These are phyloP conservation scores for Eulemur rufifrons DNA, from an alignment of 2,113 vertebrate species.

Conservation along the genomic window DNA sequence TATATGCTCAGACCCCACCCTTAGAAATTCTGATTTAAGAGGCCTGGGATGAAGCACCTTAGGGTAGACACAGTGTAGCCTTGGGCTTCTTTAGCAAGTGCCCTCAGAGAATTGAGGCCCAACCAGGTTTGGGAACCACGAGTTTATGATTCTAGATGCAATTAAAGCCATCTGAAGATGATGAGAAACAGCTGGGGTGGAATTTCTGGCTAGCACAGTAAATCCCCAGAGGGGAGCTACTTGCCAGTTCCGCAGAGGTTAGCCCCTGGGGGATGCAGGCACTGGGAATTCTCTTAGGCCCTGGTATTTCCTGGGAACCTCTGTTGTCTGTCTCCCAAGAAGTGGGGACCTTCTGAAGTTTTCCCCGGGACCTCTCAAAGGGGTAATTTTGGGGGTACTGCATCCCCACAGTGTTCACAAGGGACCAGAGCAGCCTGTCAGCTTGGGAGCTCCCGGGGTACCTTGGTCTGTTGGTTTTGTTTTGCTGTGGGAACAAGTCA, in stretches of 20 bases:
- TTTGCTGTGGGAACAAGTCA: background rate
- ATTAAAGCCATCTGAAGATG: constrained; percentile 59
- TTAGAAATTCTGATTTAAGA: background rate
- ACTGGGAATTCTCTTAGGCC: background rate
- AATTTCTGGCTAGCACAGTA: constrained; percentile 8
- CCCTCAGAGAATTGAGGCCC: constrained; percentile 26
- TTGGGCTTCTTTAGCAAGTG: constrained; percentile 24
- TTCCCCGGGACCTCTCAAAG: background rate
- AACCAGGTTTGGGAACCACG: constrained; percentile 25
- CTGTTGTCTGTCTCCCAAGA: constrained; percentile 8
- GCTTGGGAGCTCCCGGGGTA: background rate
- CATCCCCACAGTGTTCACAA: background rate
- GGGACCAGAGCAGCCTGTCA: background rate
- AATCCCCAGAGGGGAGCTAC: background rate
- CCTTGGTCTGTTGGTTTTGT: background rate
- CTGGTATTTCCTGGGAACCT: background rate
- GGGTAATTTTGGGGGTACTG: background rate
- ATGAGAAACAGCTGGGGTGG: constrained; percentile 45
- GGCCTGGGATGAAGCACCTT: background rate
- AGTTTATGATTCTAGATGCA: constrained; percentile 12
- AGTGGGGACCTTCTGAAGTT: background rate
- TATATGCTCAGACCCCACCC: background rate
- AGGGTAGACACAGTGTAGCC: background rate
- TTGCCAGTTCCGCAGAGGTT: constrained; percentile 3
- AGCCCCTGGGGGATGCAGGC: background rate